Base-by-base conservation (phyloP, 2,888 invertebrate genomes). In the Crepidodera aurea region DNA sequence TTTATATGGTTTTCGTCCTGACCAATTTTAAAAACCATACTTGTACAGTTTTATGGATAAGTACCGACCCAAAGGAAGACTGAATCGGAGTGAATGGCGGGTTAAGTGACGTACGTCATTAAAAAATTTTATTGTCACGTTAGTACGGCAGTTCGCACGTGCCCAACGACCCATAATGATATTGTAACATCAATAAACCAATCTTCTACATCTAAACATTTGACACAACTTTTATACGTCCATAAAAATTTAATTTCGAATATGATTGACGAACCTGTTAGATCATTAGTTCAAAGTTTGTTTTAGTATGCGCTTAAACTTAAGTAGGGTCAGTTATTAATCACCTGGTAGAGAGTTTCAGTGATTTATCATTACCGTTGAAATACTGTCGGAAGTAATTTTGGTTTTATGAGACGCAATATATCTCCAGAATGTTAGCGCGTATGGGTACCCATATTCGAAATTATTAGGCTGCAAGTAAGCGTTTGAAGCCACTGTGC, bases 141-240 rank as follows among this genome's bases (percentile, higher is more conserved):
- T 78, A 78, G 77, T 78, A 76, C 74, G 77, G 78, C 74, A 78
- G 78, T 79, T 79, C 77, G 78, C 80, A 80, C 79, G 80, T 78
- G 79, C 75, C 75, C 72, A 78, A 78, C 75, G 75, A 73, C 73
- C 77, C 75, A 77, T 80, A 80, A 80, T 79, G 79, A 80, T 80
- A 80, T 79, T 79, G 79, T 80, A 79, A 80, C 79, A 79, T 79
- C 80, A 80, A 80, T 80, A 80, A 80, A 80, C 79, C 77, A 77
- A 79, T 79, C 78, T 78, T 70, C 71, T 70, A 76, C 78, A 78
- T 78, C 77, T 77, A 77, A 78, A 77, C 78, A 77, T 78, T 78
- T 78, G 78, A 78, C 78, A 77, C 76, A 75, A 75, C 75, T 79
- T 79, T 80, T 80, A 80, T 79, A 78, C 70, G 77, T 75, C 79